Conservation (phyloP, 2,797 vertebrate genomes). For the Aselliscus stoliczkanus region DNA sequence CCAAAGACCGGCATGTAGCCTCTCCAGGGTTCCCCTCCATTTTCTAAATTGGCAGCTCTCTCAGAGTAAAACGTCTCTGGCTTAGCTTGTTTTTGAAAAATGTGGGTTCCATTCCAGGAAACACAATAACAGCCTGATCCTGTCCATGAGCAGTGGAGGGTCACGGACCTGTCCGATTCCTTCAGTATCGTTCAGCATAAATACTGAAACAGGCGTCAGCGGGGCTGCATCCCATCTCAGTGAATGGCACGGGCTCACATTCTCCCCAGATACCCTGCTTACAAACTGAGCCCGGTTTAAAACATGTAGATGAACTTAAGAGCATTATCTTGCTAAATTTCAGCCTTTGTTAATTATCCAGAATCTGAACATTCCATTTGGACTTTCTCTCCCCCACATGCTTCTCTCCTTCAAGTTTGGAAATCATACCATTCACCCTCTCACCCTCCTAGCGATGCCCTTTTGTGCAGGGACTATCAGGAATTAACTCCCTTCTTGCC, state of each 20-base stretch:
- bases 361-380: neutral
- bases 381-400: neutral
- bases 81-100: neutral
- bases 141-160: neutral
- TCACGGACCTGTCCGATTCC: neutral
- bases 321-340: neutral
- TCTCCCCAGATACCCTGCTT: neutral
- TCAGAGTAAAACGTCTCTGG: slow-evolving; percentile 58
- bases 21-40: slow-evolving; percentile 49
- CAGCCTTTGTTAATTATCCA: neutral
- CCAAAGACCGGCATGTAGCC: neutral
- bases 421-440: neutral
- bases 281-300: neutral
- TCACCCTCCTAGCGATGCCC: neutral
- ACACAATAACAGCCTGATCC: neutral
- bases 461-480: neutral
- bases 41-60: slow-evolving; percentile 60
- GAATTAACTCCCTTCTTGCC: neutral
- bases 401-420: neutral
- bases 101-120: slow-evolving; percentile 47
- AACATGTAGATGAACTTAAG: neutral
- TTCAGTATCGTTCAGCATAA: fast-evolving
- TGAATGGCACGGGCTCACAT: neutral
- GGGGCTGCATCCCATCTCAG: fast-evolving
- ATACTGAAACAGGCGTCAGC: neutral